These are phyloP conservation scores for Dicrurus megarhynchus DNA, from an alignment of 2,113 vertebrate species.

Conservation along the genomic window DNA sequence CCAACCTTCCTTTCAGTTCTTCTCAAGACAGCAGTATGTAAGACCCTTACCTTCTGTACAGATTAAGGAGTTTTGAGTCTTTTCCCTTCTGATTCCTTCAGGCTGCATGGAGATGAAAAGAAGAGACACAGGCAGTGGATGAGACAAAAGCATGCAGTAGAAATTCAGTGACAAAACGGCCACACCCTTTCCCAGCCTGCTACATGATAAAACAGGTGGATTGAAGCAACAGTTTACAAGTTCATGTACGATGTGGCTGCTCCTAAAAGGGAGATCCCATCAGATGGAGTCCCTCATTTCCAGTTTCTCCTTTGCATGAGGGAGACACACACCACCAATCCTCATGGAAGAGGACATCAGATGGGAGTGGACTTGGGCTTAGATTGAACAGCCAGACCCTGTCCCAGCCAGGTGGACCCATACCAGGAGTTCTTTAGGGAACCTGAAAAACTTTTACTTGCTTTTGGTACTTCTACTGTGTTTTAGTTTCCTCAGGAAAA, in stretches of 20 bases:
- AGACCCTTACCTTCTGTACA: conserved; percentile 49
- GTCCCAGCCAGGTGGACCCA: not conserved
- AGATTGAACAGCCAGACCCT: not conserved
- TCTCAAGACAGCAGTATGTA: not conserved
- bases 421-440: not conserved
- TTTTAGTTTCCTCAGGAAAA: not conserved
- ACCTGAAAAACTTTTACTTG: not conserved
- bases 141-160: not conserved
- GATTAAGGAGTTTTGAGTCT: conserved; percentile 51
- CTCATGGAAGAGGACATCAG: not conserved
- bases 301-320: not conserved
- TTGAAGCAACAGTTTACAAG: not conserved
- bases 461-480: not conserved
- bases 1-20: not conserved
- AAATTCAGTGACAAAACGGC: not conserved
- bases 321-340: not conserved
- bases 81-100: conserved; percentile 64
- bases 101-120: conserved; percentile 5
- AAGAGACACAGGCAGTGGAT: not conserved
- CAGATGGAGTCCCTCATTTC: not conserved
- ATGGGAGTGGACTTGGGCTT: not conserved
- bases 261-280: not conserved
- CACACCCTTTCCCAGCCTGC: rapidly evolving
- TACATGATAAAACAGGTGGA: not conserved
- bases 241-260: not conserved